phyloP scores from a whole-genome alignment of 1,140 invertebrate species.

The Eubasilissa regina region DNA sequence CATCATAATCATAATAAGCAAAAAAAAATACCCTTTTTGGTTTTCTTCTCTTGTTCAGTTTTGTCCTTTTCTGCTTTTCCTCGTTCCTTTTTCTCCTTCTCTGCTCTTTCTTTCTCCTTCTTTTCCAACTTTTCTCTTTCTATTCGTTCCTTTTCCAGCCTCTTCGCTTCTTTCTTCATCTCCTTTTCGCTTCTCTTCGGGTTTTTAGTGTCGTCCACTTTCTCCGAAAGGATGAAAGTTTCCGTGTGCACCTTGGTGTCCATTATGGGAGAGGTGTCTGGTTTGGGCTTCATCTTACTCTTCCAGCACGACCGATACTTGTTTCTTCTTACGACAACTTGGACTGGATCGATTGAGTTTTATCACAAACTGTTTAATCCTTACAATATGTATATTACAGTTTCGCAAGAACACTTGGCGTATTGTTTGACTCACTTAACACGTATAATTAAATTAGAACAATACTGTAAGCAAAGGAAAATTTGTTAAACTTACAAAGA shows the following conservation, averaged over 20 bases:
- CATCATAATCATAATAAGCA: too few relatives aligned
- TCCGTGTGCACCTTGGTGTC: constrained; percentile 66
- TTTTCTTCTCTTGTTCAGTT: constrained; percentile 69
- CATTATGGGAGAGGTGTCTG: constrained; percentile 61
- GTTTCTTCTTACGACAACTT: neutral
- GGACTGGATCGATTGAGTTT: neutral
- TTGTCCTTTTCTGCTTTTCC: constrained; percentile 71
- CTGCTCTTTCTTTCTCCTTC: constrained; percentile 70
- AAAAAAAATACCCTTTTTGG: constrained; percentile 72
- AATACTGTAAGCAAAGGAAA: too few relatives aligned
- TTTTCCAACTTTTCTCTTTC: constrained; percentile 71
- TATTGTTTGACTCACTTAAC: constrained; percentile 24
- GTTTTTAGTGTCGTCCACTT: constrained; percentile 69
- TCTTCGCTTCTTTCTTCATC: constrained; percentile 72
- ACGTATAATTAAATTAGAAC: too few relatives aligned
- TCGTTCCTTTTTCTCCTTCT: constrained; percentile 70
- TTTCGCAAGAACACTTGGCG: neutral
- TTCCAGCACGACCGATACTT: too few relatives aligned
- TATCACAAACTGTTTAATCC: constrained; percentile 5
- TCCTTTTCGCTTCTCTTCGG: constrained; percentile 71
- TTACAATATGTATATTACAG: neutral
- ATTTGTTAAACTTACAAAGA: too few relatives aligned
- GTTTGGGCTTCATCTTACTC: constrained; percentile 68
- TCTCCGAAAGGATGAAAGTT: constrained; percentile 72
- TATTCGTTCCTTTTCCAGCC: constrained; percentile 69